phyloP scores from a whole-genome alignment of 1,140 invertebrate species.

The Zaprionus tsacasi region DNA sequence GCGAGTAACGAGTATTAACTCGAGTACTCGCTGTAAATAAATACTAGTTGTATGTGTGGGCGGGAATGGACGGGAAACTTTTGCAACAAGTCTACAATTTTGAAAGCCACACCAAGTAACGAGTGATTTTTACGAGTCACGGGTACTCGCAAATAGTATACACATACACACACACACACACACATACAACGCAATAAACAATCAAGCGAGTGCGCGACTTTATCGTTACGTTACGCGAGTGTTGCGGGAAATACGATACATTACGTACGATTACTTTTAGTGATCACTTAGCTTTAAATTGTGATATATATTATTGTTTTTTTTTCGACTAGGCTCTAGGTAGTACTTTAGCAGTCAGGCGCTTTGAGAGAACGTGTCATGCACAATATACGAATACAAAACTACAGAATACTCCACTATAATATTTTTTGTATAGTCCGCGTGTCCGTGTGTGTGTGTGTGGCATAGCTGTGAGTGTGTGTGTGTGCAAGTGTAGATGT shows the following conservation, averaged over 20 bases:
- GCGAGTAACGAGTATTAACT: not conserved
- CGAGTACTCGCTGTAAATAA: not conserved
- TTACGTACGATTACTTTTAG: not conserved
- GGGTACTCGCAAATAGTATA: not conserved
- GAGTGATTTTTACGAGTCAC: constrained; percentile 7
- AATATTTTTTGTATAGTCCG: constrained; percentile 34
- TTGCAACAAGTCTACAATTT: constrained; percentile 4
- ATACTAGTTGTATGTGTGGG: not conserved
- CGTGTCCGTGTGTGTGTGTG: constrained; percentile 29
- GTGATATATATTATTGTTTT: not conserved
- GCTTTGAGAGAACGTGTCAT: constrained; percentile 43
- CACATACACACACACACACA: no score
- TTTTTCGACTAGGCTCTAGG: constrained; percentile 33
- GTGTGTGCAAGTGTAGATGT: constrained; percentile 7
- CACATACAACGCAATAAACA: constrained; percentile 27
- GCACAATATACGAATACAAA: constrained; percentile 53
- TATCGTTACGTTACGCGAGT: constrained; percentile 11
- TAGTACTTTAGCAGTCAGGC: constrained; percentile 35
- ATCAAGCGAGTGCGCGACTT: constrained; percentile 36
- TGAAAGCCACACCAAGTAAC: not conserved
- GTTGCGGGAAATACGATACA: constrained; percentile 6
- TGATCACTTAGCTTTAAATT: not conserved
- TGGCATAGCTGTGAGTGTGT: not conserved
- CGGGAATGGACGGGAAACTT: not conserved
- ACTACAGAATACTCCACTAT: constrained; percentile 50